Evolutionary conservation across 37 sponge, comb jelly and placozoan genomes (phyloP), one percentile per base, ranked within the genome.

Genomic region (Diacarnus erythraeanus): DNA sequence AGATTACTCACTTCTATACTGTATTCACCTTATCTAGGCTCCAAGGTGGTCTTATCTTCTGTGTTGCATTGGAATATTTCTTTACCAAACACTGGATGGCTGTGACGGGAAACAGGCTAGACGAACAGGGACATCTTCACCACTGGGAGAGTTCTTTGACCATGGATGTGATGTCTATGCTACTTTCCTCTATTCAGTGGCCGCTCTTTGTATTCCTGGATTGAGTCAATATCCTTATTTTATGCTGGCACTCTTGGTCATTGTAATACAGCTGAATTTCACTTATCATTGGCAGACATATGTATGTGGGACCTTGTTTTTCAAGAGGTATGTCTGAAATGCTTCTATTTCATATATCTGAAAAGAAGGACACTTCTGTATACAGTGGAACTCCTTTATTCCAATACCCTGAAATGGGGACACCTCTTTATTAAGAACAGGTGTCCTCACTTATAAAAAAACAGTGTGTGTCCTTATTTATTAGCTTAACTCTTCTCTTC

Each of bases 51-150:
- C 85, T 15, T 95, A 77, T 80, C 82, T 91, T 1, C 12, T 83
- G 3, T 90, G 86, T 57, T 92, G 84, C 17, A 54, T 90, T 5
- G 92, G 94, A 1, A 77, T 95, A 27, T 93, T 97, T 6, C 22
- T 86, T 39, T 97, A 97, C 78, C 93, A 95, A 77, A 70, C 87
- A 8, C 71, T 97, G 75, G 98, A 97, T 75, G 98, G 90, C 3
- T 78, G 92, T 25, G 98, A 97, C 59, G 98, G 98, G 30, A 95
- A 90, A 41, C 98, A 97, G 68, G 98, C 98, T 42, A 83, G 98
- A 21, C 80, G 98, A 2, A 97, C 95, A 0, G 77, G 80, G 8
- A 78, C 81, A 59, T 63, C 68, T 38, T 83, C 56, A 18, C 83
- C 90, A 2, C 88, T 97, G 0, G 98, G 98, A 26, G 98, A 97